Evolutionary conservation across 2,888 invertebrate genomes (phyloP).

Genomic region (Oligia latruncula): DNA sequence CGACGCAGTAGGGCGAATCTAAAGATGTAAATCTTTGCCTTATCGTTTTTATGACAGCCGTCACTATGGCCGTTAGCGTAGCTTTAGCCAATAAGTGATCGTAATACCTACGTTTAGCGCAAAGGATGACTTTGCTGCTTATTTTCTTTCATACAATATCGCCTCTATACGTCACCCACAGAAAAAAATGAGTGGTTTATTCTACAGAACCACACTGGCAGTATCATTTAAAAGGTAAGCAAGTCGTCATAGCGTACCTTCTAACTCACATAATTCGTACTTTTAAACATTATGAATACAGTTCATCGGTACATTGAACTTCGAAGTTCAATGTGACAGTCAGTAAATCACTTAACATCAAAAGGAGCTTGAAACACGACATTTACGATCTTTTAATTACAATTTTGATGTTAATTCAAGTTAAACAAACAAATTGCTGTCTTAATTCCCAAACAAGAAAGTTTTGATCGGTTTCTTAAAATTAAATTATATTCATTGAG

Average conservation of each 20-base stretch:
- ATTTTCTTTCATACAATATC: not conserved
- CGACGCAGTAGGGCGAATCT: no score
- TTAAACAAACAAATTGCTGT: conserved; percentile 39
- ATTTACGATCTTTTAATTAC: conserved; percentile 47
- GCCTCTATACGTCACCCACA: not conserved
- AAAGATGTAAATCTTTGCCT: no score
- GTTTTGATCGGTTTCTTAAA: conserved; percentile 17
- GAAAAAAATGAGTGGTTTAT: not conserved
- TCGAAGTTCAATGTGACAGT: no score
- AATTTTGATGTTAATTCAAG: conserved; percentile 44
- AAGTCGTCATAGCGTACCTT: not conserved
- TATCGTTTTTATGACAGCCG: no score
- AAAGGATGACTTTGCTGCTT: not conserved
- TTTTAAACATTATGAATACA: no score
- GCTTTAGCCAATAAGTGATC: not conserved
- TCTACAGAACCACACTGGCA: not conserved
- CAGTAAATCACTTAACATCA: conserved; percentile 44
- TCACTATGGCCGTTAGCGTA: no score
- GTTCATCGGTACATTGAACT: no score
- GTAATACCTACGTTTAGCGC: not conserved
- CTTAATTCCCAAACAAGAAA: conserved; percentile 8
- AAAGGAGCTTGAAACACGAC: conserved; percentile 38
- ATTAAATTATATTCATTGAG: no score
- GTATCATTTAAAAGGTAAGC: conserved; percentile 30
- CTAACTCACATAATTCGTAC: no score